phyloP scores from a whole-genome alignment of 2,888 invertebrate species.

The Yponomeuta plumbellus region DNA sequence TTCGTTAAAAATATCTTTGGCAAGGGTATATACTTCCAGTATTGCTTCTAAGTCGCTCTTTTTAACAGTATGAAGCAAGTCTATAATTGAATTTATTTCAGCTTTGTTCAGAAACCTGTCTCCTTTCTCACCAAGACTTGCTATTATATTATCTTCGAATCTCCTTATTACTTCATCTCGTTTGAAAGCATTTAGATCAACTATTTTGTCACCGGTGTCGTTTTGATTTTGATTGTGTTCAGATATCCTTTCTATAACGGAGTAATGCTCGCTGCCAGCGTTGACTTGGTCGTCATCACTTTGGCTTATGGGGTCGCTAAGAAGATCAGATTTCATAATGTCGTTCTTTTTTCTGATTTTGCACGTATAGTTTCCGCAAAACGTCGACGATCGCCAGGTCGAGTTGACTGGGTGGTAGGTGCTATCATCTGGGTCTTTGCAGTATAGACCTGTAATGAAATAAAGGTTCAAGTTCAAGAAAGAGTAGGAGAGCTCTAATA shows the following conservation, averaged over 20 bases:
- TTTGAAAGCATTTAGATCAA: background rate
- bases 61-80: constrained; percentile 52
- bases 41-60: constrained; percentile 64
- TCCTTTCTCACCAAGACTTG: constrained; percentile 7
- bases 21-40: constrained; percentile 60
- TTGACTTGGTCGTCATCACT: background rate
- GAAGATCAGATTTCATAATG: constrained; percentile 28
- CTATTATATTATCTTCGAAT: constrained; percentile 4
- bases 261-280: background rate
- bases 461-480: constrained; percentile 3
- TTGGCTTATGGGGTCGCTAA: background rate
- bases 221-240: background rate
- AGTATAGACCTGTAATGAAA: constrained; percentile 54
- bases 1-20: constrained; percentile 62
- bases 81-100: constrained; percentile 53
- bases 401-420: constrained; percentile 51
- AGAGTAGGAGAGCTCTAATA: background rate
- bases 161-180: background rate
- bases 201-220: background rate
- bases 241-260: background rate
- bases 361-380: constrained; percentile 68
- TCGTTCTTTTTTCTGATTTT: constrained; percentile 41
- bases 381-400: constrained; percentile 58
- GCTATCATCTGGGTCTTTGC: constrained; percentile 65
- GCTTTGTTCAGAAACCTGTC: constrained; percentile 54